These are phyloP conservation scores for Gymnarchus niloticus DNA, from an alignment of 2,113 vertebrate species.

Conservation along the genomic window DNA sequence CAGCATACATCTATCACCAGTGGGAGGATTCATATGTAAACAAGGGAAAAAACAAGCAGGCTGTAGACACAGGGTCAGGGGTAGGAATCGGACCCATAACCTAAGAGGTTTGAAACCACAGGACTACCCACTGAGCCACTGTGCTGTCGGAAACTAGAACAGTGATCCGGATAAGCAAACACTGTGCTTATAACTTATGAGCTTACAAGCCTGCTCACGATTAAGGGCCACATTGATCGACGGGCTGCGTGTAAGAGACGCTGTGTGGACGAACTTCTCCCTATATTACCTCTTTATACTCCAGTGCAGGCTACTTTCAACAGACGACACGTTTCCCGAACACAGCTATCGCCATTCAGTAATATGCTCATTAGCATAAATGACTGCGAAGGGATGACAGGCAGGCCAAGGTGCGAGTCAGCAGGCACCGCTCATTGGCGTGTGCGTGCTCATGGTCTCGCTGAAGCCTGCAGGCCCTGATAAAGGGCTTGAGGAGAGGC, in stretches of 20 bases:
- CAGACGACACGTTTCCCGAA: background rate
- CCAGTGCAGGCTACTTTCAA: background rate
- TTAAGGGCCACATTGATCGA: background rate
- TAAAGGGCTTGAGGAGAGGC: background rate
- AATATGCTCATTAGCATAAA: conserved; percentile 6
- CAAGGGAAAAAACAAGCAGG: background rate
- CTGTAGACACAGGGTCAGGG: too few relatives aligned
- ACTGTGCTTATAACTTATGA: background rate
- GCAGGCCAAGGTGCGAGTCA: too few relatives aligned
- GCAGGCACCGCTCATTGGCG: background rate
- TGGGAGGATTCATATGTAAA: too few relatives aligned
- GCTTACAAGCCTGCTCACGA: background rate
- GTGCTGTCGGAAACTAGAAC: background rate
- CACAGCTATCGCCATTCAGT: background rate
- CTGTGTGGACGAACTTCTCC: background rate
- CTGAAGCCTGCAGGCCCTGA: background rate
- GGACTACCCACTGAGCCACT: background rate
- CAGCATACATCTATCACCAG: too few relatives aligned
- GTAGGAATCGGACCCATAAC: too few relatives aligned
- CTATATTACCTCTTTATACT: background rate
- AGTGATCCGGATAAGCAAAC: background rate
- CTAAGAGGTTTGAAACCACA: background rate
- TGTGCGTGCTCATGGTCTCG: background rate
- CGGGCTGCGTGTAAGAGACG: background rate
- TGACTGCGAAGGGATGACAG: background rate